These are phyloP conservation scores for Tapirus terrestris DNA, from an alignment of 2,113 vertebrate genomes.

Conservation along the genomic window DNA sequence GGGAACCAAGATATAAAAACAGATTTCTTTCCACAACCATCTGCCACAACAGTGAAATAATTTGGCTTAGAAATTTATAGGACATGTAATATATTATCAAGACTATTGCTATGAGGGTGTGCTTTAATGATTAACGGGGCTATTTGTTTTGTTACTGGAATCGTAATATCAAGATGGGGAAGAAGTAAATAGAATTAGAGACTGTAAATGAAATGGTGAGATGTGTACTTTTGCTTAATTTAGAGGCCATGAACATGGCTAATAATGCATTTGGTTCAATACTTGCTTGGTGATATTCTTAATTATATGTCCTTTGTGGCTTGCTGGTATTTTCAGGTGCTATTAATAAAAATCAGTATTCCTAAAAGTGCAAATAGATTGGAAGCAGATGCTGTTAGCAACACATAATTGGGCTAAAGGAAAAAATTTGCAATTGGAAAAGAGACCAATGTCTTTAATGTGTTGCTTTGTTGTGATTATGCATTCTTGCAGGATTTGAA, in stretches of 20 bases:
- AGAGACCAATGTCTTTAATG: conserved; percentile 62
- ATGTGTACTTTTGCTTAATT: neutral
- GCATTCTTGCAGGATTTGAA: neutral
- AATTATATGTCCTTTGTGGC: conserved; percentile 73
- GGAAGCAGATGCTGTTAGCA: conserved; percentile 71
- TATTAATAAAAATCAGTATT: conserved; percentile 79
- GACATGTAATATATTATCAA: conserved; percentile 30
- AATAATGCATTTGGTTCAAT: conserved; percentile 63
- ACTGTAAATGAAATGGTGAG: conserved; percentile 41
- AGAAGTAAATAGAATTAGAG: conserved; percentile 24
- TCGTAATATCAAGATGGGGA: neutral
- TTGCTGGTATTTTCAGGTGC: conserved; percentile 77
- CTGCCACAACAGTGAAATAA: conserved; percentile 58
- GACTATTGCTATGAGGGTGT: conserved; percentile 50
- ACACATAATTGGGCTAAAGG: conserved; percentile 68
- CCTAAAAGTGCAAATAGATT: conserved; percentile 71
- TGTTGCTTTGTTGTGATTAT: conserved; percentile 43
- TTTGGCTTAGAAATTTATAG: conserved; percentile 57
- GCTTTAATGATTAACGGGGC: conserved; percentile 67
- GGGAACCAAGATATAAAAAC: neutral
- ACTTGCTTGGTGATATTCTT: conserved; percentile 74
- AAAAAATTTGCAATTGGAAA: conserved; percentile 50
- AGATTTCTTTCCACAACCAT: conserved; percentile 43
- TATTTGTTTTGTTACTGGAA: conserved; percentile 57
- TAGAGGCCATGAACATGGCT: conserved; percentile 21